Evolutionary conservation across 2,797 vertebrate species (phyloP).

Genomic region (Cyclura pinguis): DNA sequence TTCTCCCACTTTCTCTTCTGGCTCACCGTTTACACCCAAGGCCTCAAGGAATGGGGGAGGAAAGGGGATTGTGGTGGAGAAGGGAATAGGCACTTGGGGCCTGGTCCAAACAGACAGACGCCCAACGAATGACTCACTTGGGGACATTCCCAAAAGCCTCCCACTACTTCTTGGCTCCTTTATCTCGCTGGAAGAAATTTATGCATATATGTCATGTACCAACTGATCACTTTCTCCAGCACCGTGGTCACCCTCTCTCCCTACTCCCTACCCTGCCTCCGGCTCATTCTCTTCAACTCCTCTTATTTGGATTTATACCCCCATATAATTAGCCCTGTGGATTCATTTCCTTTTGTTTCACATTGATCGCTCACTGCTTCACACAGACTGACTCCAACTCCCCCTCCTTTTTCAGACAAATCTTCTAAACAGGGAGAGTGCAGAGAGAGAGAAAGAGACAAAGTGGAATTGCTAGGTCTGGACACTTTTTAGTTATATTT

Average conservation of each 20-base stretch:
- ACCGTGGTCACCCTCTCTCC: constrained; percentile 13
- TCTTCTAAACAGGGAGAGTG: constrained; percentile 57
- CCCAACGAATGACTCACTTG: background rate
- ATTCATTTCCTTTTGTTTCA: constrained; percentile 80
- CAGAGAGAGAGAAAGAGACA: constrained; percentile 31
- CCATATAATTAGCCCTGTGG: constrained; percentile 80
- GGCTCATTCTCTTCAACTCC: constrained; percentile 70
- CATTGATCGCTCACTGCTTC: constrained; percentile 84
- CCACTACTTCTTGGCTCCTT: constrained; percentile 46
- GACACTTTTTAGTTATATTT: constrained; percentile 52
- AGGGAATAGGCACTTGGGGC: constrained; percentile 17
- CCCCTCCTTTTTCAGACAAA: constrained; percentile 61
- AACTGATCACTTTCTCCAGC: background rate
- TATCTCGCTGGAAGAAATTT: constrained; percentile 22
- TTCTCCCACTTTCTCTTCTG: background rate
- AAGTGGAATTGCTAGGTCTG: background rate
- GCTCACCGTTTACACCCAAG: constrained; percentile 60
- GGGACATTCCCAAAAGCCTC: constrained; percentile 68
- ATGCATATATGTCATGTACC: constrained; percentile 1
- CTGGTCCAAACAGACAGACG: constrained; percentile 19
- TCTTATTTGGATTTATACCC: constrained; percentile 77
- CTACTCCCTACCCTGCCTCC: constrained; percentile 27
- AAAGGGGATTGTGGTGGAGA: no score
- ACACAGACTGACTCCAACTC: constrained; percentile 75
- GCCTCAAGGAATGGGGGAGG: constrained; percentile 13